phyloP scores from a whole-genome alignment of 2,113 vertebrate genomes.

The Mesocricetus auratus region DNA sequence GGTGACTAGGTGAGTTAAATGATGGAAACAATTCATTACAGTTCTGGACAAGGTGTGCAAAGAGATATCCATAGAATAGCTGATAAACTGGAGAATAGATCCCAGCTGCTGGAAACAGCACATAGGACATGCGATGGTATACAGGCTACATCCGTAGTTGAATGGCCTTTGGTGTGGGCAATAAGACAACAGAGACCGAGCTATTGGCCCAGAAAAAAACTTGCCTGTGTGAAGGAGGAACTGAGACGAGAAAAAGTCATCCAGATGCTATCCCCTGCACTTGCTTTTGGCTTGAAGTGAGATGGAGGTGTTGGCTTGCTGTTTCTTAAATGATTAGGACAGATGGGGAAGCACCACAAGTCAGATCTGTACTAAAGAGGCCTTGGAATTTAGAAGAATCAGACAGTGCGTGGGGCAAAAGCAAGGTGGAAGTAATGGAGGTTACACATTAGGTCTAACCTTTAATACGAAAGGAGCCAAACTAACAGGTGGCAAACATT shows the following conservation, averaged over 20 bases:
- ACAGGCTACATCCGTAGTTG: not conserved
- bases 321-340: not conserved
- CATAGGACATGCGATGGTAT: not conserved
- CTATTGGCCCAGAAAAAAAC: not conserved
- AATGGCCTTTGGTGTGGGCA: not conserved
- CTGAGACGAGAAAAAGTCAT: not conserved
- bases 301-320: not conserved
- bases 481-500: not conserved
- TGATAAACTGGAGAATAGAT: not conserved
- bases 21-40: not conserved
- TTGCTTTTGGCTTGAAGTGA: not conserved
- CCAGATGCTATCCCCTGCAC: not conserved
- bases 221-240: not conserved
- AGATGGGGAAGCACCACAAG: not conserved
- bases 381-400: not conserved
- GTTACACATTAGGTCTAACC: not conserved
- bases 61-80: too few relatives aligned
- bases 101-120: not conserved
- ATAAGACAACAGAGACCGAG: not conserved
- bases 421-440: too few relatives aligned
- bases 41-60: not conserved
- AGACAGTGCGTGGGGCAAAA: not conserved
- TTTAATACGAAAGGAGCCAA: not conserved
- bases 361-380: not conserved
- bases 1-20: not conserved